Evolutionary conservation across 2,888 invertebrate species (phyloP).

Genomic region (Octodonta nipae): DNA sequence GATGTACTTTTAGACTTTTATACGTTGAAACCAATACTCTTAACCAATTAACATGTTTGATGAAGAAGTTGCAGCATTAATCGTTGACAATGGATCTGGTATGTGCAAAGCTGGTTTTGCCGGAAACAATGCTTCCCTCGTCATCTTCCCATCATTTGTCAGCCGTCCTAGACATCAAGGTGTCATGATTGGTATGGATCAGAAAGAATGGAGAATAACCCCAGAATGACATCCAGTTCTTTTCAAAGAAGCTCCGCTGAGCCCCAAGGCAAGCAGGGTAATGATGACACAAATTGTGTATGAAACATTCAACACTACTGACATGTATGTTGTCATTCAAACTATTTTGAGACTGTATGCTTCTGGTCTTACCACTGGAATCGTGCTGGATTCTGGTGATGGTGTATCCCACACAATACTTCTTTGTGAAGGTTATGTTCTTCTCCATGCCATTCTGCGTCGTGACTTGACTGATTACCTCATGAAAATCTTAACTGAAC

Average conservation of each 20-base stretch:
- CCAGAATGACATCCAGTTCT: conserved; percentile 85
- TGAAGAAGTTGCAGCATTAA: conserved; percentile 85
- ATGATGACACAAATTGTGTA: conserved; percentile 92
- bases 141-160: conserved; percentile 91
- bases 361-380: conserved; percentile 92
- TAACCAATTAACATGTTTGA: conserved; percentile 67
- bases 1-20: conserved; percentile 23
- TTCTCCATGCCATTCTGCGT: conserved; percentile 86
- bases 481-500: conserved; percentile 86
- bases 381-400: conserved; percentile 88
- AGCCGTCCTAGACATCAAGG: conserved; percentile 86
- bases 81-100: conserved; percentile 94
- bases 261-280: conserved; percentile 78
- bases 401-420: conserved; percentile 93
- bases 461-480: conserved; percentile 85
- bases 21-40: no score
- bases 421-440: conserved; percentile 87
- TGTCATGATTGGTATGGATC: conserved; percentile 96
- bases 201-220: conserved; percentile 90
- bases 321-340: conserved; percentile 91
- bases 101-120: conserved; percentile 97
- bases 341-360: conserved; percentile 86
- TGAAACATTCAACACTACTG: conserved; percentile 84
- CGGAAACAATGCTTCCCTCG: conserved; percentile 87
- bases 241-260: conserved; percentile 75